Evolutionary conservation across 2,888 invertebrate genomes (phyloP), one percentile per base, ranked within the genome.

Genomic region (Suillia variegata): DNA sequence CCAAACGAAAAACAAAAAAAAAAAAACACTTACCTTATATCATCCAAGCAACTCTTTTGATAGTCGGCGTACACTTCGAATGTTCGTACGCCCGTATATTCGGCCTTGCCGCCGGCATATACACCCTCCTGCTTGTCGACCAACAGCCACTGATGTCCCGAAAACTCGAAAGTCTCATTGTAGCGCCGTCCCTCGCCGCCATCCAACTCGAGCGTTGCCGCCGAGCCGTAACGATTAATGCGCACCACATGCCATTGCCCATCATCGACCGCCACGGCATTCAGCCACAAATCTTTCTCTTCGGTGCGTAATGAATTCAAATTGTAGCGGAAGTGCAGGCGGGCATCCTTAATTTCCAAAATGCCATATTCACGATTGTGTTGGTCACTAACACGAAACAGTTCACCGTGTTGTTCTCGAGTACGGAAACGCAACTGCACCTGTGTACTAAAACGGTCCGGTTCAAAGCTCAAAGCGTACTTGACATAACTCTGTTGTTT

Each of bases 211-310:
- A 98, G 84, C 54, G 93, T 93, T 12, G 97, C 96, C 8, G 95
- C 94, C 51, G 94, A 94, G 38, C 97, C 97, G 70, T 93, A 94
- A 57, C 98, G 87, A 70, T 92, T 92, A 0, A 97, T 93, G 67
- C 92, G 88, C 4, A 95, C 95, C 56, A 93, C 93, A 79, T 98
- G 98, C 98, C 98, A 98, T 74, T 96, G 95, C 1, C 98, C 98
- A 79, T 97, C 94, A 75, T 96, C 94, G 2, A 97, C 96, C 1
- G 92, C 88, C 22, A 96, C 91, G 4, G 93, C 91, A 69, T 92
- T 92, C 53, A 96, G 84, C 93, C 94, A 93, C 70, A 98, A 89
- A 75, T 93, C 93, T 63, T 89, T 89, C 79, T 96, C 95, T 80
- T 96, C 95, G 4, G 95, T 94, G 64, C 94, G 86, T 64, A 94